These are phyloP conservation scores for Heteromormyrus szaboi DNA, from an alignment of 2,797 vertebrate species.

Conservation along the genomic window DNA sequence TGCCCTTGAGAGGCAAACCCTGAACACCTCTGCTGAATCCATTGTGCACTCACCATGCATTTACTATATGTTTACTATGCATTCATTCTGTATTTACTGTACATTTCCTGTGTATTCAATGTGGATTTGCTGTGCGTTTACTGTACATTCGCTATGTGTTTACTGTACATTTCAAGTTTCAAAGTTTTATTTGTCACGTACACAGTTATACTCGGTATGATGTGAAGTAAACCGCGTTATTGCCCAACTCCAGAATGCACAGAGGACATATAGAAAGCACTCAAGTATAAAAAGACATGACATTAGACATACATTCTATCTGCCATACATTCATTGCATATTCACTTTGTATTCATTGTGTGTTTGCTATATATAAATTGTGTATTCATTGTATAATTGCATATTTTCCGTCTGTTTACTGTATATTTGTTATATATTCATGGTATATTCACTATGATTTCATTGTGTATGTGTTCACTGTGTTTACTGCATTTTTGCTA, in stretches of 20 bases:
- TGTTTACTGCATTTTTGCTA: neutral
- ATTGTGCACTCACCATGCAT: neutral
- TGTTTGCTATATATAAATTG: neutral
- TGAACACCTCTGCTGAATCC: neutral
- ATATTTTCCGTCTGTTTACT: neutral
- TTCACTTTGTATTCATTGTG: neutral
- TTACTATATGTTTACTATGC: neutral
- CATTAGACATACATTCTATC: neutral
- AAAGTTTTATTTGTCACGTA: neutral
- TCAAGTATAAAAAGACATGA: neutral
- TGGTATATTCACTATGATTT: neutral
- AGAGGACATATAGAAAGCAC: neutral
- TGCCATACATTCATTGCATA: neutral
- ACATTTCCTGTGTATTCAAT: neutral
- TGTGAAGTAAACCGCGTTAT: neutral
- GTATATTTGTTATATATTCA: neutral
- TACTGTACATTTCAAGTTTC: neutral
- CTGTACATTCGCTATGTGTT: neutral
- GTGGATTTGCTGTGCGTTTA: neutral
- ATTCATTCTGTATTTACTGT: neutral
- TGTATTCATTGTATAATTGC: neutral
- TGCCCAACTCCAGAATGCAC: neutral
- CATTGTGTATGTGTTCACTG: neutral
- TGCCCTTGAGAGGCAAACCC: neutral
- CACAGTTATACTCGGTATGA: neutral